Conservation (phyloP, 2,888 invertebrate species). For the Troides oblongomaculatus region DNA sequence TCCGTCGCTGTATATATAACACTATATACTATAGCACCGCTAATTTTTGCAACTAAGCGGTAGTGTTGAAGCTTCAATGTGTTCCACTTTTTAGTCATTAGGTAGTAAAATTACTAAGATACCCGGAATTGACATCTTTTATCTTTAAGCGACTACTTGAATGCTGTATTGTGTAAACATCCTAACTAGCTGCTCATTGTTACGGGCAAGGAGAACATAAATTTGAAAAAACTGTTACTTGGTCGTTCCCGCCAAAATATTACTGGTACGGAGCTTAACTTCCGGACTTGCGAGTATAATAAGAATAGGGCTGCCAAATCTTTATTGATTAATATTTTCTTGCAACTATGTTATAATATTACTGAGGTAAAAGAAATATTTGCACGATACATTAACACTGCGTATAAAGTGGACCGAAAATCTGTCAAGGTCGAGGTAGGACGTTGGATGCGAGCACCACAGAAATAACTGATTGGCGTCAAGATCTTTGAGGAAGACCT, state of each 20-base stretch:
- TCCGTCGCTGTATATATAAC: not conserved
- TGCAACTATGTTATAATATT: not conserved
- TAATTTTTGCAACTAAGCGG: not conserved
- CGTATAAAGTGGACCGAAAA: not conserved
- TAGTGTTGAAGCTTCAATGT: not conserved
- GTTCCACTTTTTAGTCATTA: not conserved
- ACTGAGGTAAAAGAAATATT: not conserved
- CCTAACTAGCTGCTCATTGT: too few relatives aligned
- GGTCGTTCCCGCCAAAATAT: conserved; percentile 36
- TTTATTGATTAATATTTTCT: not conserved
- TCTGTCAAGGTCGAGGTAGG: too few relatives aligned
- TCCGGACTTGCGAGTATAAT: conserved; percentile 15
- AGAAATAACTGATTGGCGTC: too few relatives aligned
- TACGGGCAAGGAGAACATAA: not conserved
- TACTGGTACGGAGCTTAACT: conserved; percentile 25
- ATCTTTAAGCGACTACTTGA: too few relatives aligned
- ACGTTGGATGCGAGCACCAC: too few relatives aligned
- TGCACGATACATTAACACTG: not conserved
- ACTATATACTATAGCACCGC: not conserved
- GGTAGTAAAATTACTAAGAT: not conserved
- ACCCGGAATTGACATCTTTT: not conserved
- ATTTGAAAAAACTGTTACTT: not conserved
- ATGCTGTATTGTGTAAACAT: too few relatives aligned
- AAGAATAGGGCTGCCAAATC: conserved; percentile 20
- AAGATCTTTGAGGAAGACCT: too few relatives aligned